Conservation (phyloP, 2,113 vertebrate genomes). For the Genyomyrus donnyi region DNA sequence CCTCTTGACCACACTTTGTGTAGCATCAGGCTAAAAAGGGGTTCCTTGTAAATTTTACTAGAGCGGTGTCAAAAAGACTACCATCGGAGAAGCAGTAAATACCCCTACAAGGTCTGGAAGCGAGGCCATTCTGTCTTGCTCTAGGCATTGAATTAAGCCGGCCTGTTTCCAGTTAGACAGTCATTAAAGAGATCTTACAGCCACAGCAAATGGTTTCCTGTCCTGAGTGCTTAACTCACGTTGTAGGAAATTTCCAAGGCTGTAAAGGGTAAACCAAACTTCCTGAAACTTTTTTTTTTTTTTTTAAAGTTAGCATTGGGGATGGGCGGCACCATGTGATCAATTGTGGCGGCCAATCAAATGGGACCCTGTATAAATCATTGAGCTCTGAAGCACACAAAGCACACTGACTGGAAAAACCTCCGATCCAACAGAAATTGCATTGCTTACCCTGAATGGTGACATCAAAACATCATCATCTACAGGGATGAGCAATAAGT, state of each 20-base stretch:
- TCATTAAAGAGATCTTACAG: slow-evolving; percentile 98
- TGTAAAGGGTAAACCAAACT: slow-evolving; percentile 78
- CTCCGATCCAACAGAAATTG: slow-evolving; percentile 29
- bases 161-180: slow-evolving; percentile 97
- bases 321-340: slow-evolving; percentile 50
- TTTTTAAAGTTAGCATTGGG: slow-evolving; percentile 65
- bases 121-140: slow-evolving; percentile 80
- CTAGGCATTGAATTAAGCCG: slow-evolving; percentile 80
- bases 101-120: slow-evolving; percentile 85
- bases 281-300: slow-evolving; percentile 84
- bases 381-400: slow-evolving; percentile 62
- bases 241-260: slow-evolving; percentile 83
- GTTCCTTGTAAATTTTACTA: slow-evolving; percentile 86
- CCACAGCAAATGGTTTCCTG: slow-evolving; percentile 93
- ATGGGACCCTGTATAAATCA: slow-evolving; percentile 54
- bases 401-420: slow-evolving; percentile 56
- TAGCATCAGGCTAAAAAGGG: slow-evolving; percentile 62
- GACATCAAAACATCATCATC: neutral
- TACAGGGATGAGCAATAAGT: neutral
- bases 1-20: slow-evolving; percentile 61
- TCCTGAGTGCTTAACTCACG: slow-evolving; percentile 87
- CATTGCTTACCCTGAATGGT: slow-evolving; percentile 17
- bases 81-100: slow-evolving; percentile 87
- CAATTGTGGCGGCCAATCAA: slow-evolving; percentile 58
- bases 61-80: slow-evolving; percentile 84